Percentiles rank a stretch among this genome's conserved stretches.
Evolutionary conservation across 2,797 vertebrate species (phyloP).

Genomic region (Aplochiton taeniatus): DNA sequence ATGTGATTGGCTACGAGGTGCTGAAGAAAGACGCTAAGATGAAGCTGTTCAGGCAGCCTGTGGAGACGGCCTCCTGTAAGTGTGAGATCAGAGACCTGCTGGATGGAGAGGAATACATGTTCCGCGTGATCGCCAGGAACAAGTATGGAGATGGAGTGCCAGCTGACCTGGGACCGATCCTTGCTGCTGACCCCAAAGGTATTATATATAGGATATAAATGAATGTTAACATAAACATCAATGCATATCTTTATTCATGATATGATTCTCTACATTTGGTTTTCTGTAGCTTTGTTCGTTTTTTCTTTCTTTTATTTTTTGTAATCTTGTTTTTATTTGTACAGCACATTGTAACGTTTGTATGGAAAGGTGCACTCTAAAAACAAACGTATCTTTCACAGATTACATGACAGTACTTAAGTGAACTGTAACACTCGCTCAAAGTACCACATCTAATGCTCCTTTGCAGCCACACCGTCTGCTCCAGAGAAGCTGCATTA

Average conservation of each 20-base stretch:
- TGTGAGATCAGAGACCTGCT: constrained; percentile 92
- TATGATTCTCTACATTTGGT: no score
- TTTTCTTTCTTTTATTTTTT: no score
- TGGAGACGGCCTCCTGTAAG: constrained; percentile 92
- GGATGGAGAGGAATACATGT: constrained; percentile 91
- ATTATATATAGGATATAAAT: constrained; percentile 24
- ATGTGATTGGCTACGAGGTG: constrained; percentile 91
- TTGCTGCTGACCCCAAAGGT: constrained; percentile 95
- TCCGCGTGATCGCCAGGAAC: constrained; percentile 94
- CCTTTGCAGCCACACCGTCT: constrained; percentile 84
- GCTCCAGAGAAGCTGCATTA: constrained; percentile 92
- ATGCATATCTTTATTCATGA: no score
- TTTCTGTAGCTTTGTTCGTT: no score
- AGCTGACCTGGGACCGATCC: constrained; percentile 90
- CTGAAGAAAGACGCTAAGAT: constrained; percentile 94
- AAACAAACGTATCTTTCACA: no score
- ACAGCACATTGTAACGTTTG: no score
- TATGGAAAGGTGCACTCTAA: no score
- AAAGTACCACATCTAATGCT: not conserved
- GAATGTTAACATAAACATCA: no score
- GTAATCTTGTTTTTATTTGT: no score
- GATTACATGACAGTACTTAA: no score
- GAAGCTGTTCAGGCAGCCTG: constrained; percentile 94
- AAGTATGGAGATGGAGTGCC: constrained; percentile 92
- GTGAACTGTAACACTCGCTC: no score